Percentiles rank a stretch among this genome's conserved stretches.
Evolutionary conservation across 2,113 vertebrate species (phyloP).

Genomic region (Rhinopomastus cyanomelas): DNA sequence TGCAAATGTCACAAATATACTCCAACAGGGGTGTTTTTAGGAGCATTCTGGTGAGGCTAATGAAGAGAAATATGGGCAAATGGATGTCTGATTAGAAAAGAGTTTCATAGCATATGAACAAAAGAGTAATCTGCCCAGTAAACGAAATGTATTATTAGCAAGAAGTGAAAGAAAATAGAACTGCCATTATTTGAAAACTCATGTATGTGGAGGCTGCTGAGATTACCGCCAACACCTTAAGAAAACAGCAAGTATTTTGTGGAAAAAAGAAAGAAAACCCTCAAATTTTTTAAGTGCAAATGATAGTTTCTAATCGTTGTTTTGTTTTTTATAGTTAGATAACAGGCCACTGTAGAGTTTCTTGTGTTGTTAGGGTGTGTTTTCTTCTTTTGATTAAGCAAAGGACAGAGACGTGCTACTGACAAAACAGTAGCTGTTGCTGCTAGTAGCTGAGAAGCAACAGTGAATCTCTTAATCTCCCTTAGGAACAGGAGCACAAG

Average conservation of each 20-base stretch:
- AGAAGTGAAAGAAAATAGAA: neutral
- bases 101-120: neutral
- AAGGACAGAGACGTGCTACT: neutral
- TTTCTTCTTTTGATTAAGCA: conserved; percentile 6
- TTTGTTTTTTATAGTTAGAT: neutral
- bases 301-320: neutral
- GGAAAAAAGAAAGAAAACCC: neutral
- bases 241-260: neutral
- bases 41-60: neutral
- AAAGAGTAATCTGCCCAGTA: neutral
- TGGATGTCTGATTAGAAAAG: neutral
- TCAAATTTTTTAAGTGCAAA: neutral
- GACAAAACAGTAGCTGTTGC: neutral
- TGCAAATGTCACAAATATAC: neutral
- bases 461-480: neutral
- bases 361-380: neutral
- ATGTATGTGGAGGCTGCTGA: neutral
- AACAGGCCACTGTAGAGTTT: neutral
- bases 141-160: neutral
- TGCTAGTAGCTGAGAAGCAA: neutral
- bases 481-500: neutral
- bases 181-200: neutral
- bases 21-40: neutral
- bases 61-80: neutral
- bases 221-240: neutral